Percentiles rank a stretch among this genome's conserved stretches.
Conservation (phyloP, 2,797 vertebrate genomes). For the Chrosomus eos region DNA sequence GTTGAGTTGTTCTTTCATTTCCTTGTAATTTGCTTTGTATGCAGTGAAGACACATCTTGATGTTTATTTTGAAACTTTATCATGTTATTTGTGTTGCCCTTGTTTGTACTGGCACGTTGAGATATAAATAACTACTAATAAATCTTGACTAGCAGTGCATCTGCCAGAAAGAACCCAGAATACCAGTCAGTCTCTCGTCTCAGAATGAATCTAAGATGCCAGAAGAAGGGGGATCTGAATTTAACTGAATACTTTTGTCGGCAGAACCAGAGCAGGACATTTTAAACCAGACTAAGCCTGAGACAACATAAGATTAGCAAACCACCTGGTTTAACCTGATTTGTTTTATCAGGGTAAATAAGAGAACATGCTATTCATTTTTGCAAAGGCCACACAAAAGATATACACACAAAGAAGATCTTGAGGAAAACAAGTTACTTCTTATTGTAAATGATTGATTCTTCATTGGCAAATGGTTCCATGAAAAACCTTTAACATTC, state of each 20-base stretch:
- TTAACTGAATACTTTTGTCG: not conserved
- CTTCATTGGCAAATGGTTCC: no score
- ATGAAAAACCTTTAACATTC: no score
- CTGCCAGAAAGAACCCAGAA: not conserved
- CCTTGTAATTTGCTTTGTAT: conserved; percentile 11
- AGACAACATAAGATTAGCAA: not conserved
- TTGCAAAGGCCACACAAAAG: no score
- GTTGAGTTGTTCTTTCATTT: conserved; percentile 31
- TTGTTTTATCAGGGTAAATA: not conserved
- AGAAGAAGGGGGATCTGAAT: not conserved
- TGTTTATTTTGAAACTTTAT: conserved; percentile 22
- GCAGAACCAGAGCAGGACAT: not conserved
- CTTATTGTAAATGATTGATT: not conserved
- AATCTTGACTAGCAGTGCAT: not conserved
- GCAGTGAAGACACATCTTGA: not conserved
- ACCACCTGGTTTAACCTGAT: not conserved
- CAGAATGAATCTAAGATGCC: not conserved
- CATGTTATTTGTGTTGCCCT: not conserved
- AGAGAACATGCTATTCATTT: no score
- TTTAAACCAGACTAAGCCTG: not conserved
- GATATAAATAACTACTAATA: not conserved
- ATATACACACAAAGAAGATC: not conserved
- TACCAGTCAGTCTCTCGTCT: conserved; percentile 1
- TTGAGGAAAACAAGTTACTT: not conserved
- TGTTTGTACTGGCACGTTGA: not conserved